Evolutionary conservation across 2,797 vertebrate species (phyloP).

Genomic region (Numenius phaeopus): DNA sequence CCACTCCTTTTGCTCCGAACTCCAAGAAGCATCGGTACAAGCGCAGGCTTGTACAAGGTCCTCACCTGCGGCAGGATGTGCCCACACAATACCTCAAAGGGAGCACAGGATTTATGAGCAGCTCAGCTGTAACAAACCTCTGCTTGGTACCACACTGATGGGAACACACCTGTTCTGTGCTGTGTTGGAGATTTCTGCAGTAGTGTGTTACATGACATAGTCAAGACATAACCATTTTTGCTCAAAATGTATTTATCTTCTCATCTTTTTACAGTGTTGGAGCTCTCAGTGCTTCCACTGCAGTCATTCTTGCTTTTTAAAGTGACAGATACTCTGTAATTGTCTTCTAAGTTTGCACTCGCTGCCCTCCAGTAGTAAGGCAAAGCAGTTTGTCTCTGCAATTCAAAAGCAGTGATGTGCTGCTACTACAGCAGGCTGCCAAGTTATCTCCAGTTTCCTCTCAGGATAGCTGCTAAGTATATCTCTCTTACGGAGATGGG

Average conservation of each 20-base stretch:
- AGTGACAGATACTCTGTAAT: neutral
- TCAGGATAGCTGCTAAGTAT: neutral
- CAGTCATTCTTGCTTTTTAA: neutral
- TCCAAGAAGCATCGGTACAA: neutral
- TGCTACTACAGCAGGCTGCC: neutral
- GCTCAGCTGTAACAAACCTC: neutral
- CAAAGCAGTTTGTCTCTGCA: neutral
- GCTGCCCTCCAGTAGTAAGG: neutral
- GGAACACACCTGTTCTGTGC: neutral
- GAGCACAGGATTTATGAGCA: neutral
- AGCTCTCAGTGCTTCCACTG: neutral
- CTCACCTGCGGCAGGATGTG: neutral
- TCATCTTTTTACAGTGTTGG: neutral
- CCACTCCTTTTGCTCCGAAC: neutral
- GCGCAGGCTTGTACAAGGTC: neutral
- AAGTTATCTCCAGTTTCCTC: neutral
- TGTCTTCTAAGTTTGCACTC: neutral
- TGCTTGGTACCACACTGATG: neutral
- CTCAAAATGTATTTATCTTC: neutral
- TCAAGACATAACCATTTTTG: neutral
- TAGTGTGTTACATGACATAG: neutral
- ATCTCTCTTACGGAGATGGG: neutral
- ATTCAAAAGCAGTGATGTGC: neutral
- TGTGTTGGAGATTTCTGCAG: neutral
- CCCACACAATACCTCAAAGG: neutral